These are phyloP conservation scores for Diadumene lineata DNA, from an alignment of 92 coral and sea anemone species.

Conservation along the genomic window DNA sequence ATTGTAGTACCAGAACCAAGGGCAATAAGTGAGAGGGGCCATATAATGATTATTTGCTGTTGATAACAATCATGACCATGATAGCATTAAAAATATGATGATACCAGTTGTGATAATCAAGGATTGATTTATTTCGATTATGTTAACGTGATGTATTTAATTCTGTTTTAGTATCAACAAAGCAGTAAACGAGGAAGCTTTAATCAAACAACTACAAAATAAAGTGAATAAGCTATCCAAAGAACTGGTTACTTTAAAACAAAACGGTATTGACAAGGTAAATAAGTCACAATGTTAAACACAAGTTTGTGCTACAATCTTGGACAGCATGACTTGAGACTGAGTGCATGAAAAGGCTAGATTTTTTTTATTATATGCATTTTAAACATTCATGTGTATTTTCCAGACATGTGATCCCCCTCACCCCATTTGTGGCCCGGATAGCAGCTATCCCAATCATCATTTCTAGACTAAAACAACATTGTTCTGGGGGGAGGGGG, in stretches of 20 bases:
- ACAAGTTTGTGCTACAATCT: too few relatives aligned
- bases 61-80: neutral
- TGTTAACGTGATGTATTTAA: neutral
- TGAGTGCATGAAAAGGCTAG: too few relatives aligned
- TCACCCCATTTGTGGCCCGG: too few relatives aligned
- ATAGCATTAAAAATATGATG: neutral
- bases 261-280: constrained; percentile 8
- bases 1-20: neutral
- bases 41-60: neutral
- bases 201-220: constrained; percentile 44
- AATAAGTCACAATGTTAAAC: neutral
- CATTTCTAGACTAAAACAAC: too few relatives aligned
- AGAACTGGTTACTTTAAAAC: constrained; percentile 27
- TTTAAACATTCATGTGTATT: too few relatives aligned
- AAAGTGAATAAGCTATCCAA: constrained; percentile 30
- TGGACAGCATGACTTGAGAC: too few relatives aligned
- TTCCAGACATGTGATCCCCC: too few relatives aligned
- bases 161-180: constrained; percentile 39
- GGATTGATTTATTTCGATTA: neutral
- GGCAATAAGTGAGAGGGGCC: neutral
- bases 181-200: constrained; percentile 40
- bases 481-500: too few relatives aligned
- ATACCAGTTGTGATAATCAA: neutral
- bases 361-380: too few relatives aligned
- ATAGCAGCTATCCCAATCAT: too few relatives aligned